Percentiles rank a stretch among this genome's conserved stretches.
Evolutionary conservation across 2,888 invertebrate genomes (phyloP).

Genomic region (Mayetiola destructor): DNA sequence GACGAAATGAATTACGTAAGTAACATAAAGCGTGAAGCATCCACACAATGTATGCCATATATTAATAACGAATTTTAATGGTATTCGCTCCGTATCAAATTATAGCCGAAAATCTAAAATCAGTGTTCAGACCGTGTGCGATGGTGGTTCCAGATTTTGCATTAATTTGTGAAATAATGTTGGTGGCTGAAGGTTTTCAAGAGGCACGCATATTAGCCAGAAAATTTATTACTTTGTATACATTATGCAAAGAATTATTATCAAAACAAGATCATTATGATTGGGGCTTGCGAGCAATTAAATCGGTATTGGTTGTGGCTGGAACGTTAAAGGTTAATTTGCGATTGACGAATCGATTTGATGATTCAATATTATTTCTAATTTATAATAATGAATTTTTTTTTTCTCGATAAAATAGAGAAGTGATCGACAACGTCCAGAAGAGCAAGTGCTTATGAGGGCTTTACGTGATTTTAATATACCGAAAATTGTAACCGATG

Average conservation of each 20-base stretch:
- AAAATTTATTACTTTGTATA: slow-evolving; percentile 91
- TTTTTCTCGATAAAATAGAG: slow-evolving; percentile 35
- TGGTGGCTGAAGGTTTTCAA: slow-evolving; percentile 92
- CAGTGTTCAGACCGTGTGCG: slow-evolving; percentile 65
- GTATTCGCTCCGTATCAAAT: no score
- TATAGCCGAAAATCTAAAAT: slow-evolving; percentile 52
- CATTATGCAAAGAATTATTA: slow-evolving; percentile 74
- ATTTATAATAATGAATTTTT: not conserved
- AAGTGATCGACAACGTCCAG: slow-evolving; percentile 61
- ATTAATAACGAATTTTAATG: not conserved
- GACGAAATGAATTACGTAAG: slow-evolving; percentile 58
- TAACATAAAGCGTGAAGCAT: no score
- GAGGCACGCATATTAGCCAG: slow-evolving; percentile 81
- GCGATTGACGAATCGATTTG: no score
- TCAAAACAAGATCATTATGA: slow-evolving; percentile 96
- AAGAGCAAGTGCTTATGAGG: slow-evolving; percentile 90
- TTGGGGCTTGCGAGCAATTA: slow-evolving; percentile 95
- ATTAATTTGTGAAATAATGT: slow-evolving; percentile 93
- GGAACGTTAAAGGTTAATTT: slow-evolving; percentile 63
- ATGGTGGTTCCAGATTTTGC: slow-evolving; percentile 98
- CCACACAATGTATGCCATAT: no score
- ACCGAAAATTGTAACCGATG: slow-evolving; percentile 88
- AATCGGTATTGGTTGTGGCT: slow-evolving; percentile 89
- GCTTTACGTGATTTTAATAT: slow-evolving; percentile 89
- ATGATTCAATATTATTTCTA: no score